Percentiles rank a stretch among this genome's conserved stretches.
Evolutionary conservation across 1,140 invertebrate genomes (phyloP).

Genomic region (Brachionus sp.): DNA sequence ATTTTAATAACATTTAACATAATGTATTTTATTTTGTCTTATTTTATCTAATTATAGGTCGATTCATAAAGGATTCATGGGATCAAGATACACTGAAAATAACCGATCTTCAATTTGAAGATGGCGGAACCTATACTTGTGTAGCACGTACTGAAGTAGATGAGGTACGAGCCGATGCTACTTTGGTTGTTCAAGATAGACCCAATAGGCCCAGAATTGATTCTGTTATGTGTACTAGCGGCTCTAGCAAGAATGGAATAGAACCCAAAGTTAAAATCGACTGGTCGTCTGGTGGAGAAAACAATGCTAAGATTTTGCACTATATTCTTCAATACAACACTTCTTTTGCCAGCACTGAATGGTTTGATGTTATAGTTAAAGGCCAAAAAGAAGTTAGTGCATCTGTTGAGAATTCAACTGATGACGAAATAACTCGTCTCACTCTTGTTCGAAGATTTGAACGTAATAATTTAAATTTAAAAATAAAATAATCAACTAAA

Average conservation of each 20-base stretch:
- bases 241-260: constrained; percentile 32
- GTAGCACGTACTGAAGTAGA: constrained; percentile 43
- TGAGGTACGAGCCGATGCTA: constrained; percentile 4
- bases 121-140: constrained; percentile 45
- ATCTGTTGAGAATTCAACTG: constrained; percentile 19
- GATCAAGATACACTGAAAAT: constrained; percentile 45
- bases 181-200: constrained; percentile 44
- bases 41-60: neutral
- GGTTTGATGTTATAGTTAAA: constrained; percentile 37
- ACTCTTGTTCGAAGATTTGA: constrained; percentile 43
- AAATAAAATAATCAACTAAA: neutral
- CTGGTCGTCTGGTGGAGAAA: constrained; percentile 44
- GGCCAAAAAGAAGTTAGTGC: constrained; percentile 26
- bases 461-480: neutral
- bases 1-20: neutral
- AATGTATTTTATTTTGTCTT: neutral
- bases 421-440: constrained; percentile 28
- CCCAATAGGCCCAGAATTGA: constrained; percentile 36
- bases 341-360: constrained; percentile 35
- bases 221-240: constrained; percentile 21
- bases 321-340: constrained; percentile 45
- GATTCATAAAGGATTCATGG: constrained; percentile 39
- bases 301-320: constrained; percentile 43
- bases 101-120: constrained; percentile 41
- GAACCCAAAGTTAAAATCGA: constrained; percentile 23